Conservation (phyloP, 2,888 invertebrate species). For the Andricus curvator region DNA sequence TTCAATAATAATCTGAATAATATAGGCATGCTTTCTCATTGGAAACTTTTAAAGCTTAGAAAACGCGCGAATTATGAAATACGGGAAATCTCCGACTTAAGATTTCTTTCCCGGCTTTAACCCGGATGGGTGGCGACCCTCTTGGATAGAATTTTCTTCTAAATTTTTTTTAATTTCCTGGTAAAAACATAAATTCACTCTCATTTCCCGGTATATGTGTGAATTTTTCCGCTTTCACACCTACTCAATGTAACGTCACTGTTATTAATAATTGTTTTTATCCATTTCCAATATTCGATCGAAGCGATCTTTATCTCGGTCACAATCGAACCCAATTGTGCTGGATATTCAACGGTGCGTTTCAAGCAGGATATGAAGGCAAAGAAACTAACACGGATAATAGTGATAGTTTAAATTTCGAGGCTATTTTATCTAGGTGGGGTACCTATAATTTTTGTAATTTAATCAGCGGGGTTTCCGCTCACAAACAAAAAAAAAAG, state of each 20-base stretch:
- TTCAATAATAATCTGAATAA: no score
- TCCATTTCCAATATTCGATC: slow-evolving; percentile 16
- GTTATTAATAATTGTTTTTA: slow-evolving; percentile 12
- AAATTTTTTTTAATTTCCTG: no score
- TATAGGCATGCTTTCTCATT: no score
- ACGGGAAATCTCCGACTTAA: no score
- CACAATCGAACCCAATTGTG: slow-evolving; percentile 15
- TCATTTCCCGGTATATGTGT: not conserved
- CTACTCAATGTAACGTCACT: not conserved
- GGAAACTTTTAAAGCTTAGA: no score
- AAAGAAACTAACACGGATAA: not conserved
- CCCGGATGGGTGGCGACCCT: no score
- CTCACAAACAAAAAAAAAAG: not conserved
- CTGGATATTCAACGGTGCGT: slow-evolving; percentile 34
- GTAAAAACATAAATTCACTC: no score
- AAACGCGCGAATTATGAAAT: no score
- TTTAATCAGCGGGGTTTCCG: not conserved
- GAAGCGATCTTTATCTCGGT: slow-evolving; percentile 20
- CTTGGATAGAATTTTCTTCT: no score
- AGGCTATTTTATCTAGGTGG: not conserved
- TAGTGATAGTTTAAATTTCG: not conserved
- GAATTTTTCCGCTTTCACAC: not conserved
- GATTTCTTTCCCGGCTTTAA: no score
- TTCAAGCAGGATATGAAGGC: slow-evolving; percentile 26
- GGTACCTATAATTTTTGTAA: not conserved